Evolutionary conservation across 2,888 invertebrate genomes (phyloP).

Genomic region (Pardosa pseudoannulata): DNA sequence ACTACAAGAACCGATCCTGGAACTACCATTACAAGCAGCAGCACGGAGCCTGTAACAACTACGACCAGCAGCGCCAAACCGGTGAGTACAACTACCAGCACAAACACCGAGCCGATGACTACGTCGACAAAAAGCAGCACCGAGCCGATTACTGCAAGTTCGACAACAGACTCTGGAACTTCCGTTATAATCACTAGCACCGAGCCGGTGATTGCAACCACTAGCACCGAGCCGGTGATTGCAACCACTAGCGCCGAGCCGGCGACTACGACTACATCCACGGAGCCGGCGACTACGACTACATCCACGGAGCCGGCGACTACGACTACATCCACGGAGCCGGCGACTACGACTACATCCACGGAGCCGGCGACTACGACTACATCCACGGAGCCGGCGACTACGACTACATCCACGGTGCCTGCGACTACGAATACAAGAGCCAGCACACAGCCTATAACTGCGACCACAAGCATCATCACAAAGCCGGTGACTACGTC

Average conservation of each 20-base stretch:
- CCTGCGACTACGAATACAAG: conserved; percentile 32
- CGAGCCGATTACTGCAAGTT: background rate
- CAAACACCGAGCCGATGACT: too few species aligned
- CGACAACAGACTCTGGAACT: background rate
- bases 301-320: too few species aligned
- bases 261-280: too few species aligned
- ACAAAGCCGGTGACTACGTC: too few species aligned
- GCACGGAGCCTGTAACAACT: background rate
- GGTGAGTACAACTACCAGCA: background rate
- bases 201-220: background rate
- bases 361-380: too few species aligned
- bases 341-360: too few species aligned
- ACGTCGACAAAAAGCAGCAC: background rate
- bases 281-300: too few species aligned
- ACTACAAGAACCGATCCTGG: background rate
- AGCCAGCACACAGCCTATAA: background rate
- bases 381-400: background rate
- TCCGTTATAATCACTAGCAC: background rate
- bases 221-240: background rate
- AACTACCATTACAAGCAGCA: background rate
- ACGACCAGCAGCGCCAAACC: background rate
- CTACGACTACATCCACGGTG: background rate
- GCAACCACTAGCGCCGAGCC: background rate
- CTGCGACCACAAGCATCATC: background rate
- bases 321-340: too few species aligned